Evolutionary conservation across 2,888 invertebrate genomes (phyloP), one percentile per base, ranked within the genome.

Genomic region (Nezara viridula): DNA sequence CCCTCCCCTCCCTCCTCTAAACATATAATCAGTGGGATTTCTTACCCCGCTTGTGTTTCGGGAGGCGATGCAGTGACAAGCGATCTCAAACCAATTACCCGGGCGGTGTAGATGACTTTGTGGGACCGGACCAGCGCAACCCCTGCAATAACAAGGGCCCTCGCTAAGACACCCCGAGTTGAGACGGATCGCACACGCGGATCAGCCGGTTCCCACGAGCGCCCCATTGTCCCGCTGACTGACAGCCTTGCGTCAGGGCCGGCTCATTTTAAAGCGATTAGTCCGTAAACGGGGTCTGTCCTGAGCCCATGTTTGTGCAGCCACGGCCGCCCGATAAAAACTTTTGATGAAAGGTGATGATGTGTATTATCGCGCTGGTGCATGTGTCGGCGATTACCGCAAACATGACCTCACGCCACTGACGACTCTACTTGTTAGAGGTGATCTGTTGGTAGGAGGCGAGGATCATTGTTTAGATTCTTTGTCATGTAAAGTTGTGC

Each of bases 231-330:
- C 77, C 37, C 77, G 37, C 2, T 77, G 77, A 77, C 40, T 77
- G 77, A 77, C 77, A 77, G 77, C 77, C 77, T 66, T 87, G 44
- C 60, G 87, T 87, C 87, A 66, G 24, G 16, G 44, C 66, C 37
- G 66, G 44, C 87, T 87, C 87, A 87, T 87, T 87, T 87, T 87
- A 87, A 87, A 87, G 87, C 87, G 87, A 87, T 87, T 87, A 87
- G 60, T 9, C 44, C 87, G 87, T 87, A 87, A 87, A 87, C 87
- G 44, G n/a, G 47, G 66, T 55, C 37, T 14, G 73, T 5, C 37
- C 21, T 2, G 77, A 24, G 40, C 16, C 77, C 0, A 6, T 52
- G 86, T 86, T 37, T 52, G 55, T 86, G 85, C 44, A 85, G 49
- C 85, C 27, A 47, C 85, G 16, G 49, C 49, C 50, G 50, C 27